Percentiles rank a stretch among this genome's conserved stretches.
phyloP scores from a whole-genome alignment of 2,797 vertebrate genomes.

The Schizothorax lantsangensis region DNA sequence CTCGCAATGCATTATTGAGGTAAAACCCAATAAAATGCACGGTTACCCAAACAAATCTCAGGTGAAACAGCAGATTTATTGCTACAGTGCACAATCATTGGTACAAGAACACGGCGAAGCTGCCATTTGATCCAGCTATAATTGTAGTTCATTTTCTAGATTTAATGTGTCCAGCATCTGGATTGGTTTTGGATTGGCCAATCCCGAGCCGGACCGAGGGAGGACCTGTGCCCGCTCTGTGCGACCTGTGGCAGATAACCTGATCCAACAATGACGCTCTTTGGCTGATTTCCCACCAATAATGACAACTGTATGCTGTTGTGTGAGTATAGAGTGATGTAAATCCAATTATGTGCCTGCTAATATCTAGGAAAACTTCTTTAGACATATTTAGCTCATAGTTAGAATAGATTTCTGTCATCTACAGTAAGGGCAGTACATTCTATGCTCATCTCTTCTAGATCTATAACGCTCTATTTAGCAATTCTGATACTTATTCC shows the following conservation, averaged over 20 bases:
- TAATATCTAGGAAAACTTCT: background rate
- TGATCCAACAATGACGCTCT: background rate
- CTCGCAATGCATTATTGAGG: background rate
- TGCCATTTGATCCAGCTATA: background rate
- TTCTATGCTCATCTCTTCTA: background rate
- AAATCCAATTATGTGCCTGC: background rate
- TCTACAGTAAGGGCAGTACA: background rate
- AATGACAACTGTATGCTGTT: background rate
- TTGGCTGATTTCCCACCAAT: background rate
- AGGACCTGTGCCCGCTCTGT: conserved; percentile 76
- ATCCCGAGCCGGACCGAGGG: conserved; percentile 76
- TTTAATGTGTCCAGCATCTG: conserved; percentile 1
- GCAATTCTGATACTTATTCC: background rate
- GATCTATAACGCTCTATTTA: background rate
- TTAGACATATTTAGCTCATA: background rate
- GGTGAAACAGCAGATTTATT: background rate
- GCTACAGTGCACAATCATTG: conserved; percentile 19
- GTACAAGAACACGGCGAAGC: background rate
- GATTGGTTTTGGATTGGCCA: conserved; percentile 66
- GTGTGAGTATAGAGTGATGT: background rate
- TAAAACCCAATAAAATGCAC: background rate
- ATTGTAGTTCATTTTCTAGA: background rate
- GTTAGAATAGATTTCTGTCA: no score
- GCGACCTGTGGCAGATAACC: conserved; percentile 73
- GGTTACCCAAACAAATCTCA: background rate